A percentile compares a stretch with the other conserved stretches of the same genome.
Evolutionary conservation across 2,797 vertebrate species (phyloP).

Genomic region (Xiphorhynchus erythropygius): DNA sequence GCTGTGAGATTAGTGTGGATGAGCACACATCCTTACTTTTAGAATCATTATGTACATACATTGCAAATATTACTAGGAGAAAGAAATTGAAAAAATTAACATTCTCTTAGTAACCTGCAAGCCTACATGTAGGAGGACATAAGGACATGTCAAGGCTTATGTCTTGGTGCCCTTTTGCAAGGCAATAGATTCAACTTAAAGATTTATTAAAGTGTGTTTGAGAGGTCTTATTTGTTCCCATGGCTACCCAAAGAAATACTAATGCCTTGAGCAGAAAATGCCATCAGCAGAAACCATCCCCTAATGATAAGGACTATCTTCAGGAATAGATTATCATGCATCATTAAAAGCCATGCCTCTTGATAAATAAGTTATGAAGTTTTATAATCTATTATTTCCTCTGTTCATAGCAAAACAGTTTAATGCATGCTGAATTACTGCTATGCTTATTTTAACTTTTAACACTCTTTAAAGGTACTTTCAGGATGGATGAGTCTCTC

Average conservation of each 20-base stretch:
- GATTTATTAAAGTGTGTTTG: constrained; percentile 21
- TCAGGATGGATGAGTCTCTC: not conserved
- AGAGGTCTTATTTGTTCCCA: constrained; percentile 54
- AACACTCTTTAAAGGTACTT: not conserved
- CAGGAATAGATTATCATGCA: constrained; percentile 32
- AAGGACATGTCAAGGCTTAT: constrained; percentile 23
- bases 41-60: not conserved
- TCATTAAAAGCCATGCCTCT: constrained; percentile 36
- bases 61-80: not conserved
- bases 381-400: constrained; percentile 27
- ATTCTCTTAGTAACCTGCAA: not conserved
- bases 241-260: constrained; percentile 45
- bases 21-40: not conserved
- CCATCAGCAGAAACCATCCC: not conserved
- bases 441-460: not conserved
- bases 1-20: not conserved
- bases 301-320: constrained; percentile 11
- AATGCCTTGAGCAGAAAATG: constrained; percentile 40
- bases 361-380: constrained; percentile 19
- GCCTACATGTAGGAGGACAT: not conserved
- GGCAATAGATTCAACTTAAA: constrained; percentile 20
- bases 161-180: constrained; percentile 17
- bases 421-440: not conserved
- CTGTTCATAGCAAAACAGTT: not conserved
- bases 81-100: not conserved